phyloP scores from a whole-genome alignment of 2,888 invertebrate species.

The Drepanosiphum platanoidis region DNA sequence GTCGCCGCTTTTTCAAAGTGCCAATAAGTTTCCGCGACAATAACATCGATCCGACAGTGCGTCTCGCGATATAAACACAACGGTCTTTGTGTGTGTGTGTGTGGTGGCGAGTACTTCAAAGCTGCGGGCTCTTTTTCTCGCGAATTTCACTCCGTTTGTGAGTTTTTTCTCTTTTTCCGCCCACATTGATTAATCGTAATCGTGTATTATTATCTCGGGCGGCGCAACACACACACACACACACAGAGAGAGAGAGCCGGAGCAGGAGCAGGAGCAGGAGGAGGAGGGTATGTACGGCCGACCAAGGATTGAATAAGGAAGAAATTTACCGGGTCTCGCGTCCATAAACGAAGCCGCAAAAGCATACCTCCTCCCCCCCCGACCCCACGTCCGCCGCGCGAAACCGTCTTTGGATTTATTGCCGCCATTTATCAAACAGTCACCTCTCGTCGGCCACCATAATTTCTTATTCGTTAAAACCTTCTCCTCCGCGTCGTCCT shows the following conservation, averaged over 20 bases:
- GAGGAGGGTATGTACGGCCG: not conserved
- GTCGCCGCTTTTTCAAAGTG: not conserved
- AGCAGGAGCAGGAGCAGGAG: no score
- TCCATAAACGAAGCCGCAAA: slow-evolving; percentile 54
- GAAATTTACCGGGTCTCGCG: slow-evolving; percentile 60
- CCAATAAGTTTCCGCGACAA: not conserved
- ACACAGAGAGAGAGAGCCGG: no score
- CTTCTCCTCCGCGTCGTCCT: not conserved
- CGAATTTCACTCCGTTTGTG: not conserved
- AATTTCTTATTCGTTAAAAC: slow-evolving; percentile 60
- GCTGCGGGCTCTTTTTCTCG: not conserved
- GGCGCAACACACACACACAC: no score
- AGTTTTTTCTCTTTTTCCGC: not conserved
- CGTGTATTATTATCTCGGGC: slow-evolving; percentile 48
- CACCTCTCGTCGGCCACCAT: slow-evolving; percentile 55
- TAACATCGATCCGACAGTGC: not conserved
- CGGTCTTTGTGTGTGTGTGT: not conserved
- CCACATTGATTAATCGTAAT: slow-evolving; percentile 54
- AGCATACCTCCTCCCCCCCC: slow-evolving; percentile 1
- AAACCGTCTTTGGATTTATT: slow-evolving; percentile 57
- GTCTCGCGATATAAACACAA: not conserved
- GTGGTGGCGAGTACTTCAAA: not conserved
- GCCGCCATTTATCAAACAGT: slow-evolving; percentile 54
- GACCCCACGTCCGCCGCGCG: not conserved
- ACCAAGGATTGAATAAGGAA: slow-evolving; percentile 53